Conservation (phyloP, 2,888 invertebrate genomes). For the Cheiracanthium punctorium region DNA sequence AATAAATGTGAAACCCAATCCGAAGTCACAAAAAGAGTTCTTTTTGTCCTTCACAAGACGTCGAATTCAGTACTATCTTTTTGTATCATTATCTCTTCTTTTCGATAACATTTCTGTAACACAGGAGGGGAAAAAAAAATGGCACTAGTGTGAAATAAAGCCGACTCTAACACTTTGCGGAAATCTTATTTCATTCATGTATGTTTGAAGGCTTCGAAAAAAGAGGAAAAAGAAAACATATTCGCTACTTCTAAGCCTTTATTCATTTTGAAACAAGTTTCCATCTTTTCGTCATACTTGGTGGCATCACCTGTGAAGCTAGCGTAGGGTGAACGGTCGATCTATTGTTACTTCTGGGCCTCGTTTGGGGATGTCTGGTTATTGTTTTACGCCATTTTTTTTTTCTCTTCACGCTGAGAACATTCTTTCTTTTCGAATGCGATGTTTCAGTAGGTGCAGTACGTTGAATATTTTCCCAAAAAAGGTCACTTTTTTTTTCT, state of each 20-base stretch:
- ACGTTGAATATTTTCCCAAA: neutral
- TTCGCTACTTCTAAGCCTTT: neutral
- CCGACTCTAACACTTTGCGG: neutral
- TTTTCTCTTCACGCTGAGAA: neutral
- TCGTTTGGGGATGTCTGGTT: no score
- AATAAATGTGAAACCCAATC: neutral
- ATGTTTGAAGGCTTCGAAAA: neutral
- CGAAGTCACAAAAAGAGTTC: neutral
- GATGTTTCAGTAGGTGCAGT: neutral
- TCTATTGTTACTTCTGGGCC: neutral
- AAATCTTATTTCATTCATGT: neutral
- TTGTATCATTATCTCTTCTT: neutral
- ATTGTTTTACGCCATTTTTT: neutral
- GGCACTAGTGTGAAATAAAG: neutral
- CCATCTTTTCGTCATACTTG: conserved; percentile 6
- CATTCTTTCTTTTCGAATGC: neutral
- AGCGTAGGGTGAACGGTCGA: neutral
- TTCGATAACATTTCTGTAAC: neutral
- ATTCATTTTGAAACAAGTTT: neutral
- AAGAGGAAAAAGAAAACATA: no score
- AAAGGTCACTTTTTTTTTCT: neutral
- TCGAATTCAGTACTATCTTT: neutral
- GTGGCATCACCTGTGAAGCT: neutral
- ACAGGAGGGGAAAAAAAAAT: no score
- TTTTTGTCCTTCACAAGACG: neutral